A percentile compares a stretch with the other conserved stretches of the same genome.
Conservation (phyloP, 23 tunicate genomes). For the Phallusia fumigata region DNA sequence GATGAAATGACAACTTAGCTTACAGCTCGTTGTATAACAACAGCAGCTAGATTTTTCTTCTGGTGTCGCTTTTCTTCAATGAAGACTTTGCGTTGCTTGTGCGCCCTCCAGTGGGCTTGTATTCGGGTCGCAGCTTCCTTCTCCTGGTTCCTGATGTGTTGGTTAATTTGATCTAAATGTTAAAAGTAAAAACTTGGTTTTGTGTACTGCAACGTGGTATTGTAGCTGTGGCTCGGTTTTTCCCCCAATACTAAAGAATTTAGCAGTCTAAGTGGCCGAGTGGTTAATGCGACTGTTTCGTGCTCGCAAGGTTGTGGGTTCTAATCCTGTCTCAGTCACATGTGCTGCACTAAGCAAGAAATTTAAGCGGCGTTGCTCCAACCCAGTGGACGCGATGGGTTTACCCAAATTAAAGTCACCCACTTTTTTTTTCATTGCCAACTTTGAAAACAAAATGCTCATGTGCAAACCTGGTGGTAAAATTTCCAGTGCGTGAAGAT, state of each 20-base stretch:
- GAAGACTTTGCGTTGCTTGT: slow-evolving; percentile 44
- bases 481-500: slow-evolving; percentile 56
- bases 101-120: slow-evolving; percentile 69
- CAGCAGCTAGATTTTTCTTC: slow-evolving; percentile 35
- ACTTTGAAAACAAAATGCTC: background rate
- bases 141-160: slow-evolving; percentile 58
- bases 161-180: slow-evolving; percentile 26
- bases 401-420: no score
- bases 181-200: background rate
- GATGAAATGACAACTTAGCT: background rate
- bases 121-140: slow-evolving; percentile 53
- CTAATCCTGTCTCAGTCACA: no score
- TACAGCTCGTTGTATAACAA: slow-evolving; percentile 48
- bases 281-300: no score
- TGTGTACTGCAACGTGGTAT: no score
- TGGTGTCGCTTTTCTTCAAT: slow-evolving; percentile 14
- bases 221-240: no score
- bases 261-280: no score
- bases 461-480: slow-evolving; percentile 50
- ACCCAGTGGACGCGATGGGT: no score
- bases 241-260: no score
- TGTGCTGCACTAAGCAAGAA: no score
- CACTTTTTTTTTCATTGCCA: no score
- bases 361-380: no score
- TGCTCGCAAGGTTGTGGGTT: no score